A percentile compares a stretch with the other conserved stretches of the same genome.
These are phyloP conservation scores for Bucorvus abyssinicus DNA, from an alignment of 2,797 vertebrate genomes.

Conservation along the genomic window DNA sequence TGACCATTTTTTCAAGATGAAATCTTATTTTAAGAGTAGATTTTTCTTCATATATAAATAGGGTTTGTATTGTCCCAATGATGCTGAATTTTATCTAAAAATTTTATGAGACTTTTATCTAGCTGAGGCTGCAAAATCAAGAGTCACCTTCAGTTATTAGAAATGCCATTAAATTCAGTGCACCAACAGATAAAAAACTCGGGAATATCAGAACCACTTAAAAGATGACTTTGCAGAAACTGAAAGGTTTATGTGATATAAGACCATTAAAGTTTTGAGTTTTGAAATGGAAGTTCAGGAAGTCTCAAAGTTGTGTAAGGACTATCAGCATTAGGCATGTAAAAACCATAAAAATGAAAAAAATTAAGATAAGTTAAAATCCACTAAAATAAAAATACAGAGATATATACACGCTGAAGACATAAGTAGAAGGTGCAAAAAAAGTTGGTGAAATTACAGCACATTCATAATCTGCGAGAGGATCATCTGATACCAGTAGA, in stretches of 20 bases:
- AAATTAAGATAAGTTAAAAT: neutral
- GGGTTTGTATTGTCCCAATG: neutral
- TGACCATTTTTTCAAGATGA: neutral
- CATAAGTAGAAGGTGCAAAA: neutral
- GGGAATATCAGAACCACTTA: neutral
- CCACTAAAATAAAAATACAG: neutral
- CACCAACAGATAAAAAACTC: neutral
- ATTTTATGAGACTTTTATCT: neutral
- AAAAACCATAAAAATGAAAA: neutral
- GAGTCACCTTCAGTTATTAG: neutral
- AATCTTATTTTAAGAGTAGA: neutral
- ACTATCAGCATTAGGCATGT: neutral
- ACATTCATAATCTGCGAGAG: neutral
- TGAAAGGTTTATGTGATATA: neutral
- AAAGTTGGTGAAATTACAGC: neutral
- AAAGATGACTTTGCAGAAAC: neutral
- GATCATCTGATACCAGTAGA: neutral
- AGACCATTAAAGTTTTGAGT: neutral
- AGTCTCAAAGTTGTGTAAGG: neutral
- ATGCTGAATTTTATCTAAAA: neutral
- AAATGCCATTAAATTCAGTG: neutral
- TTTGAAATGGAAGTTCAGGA: neutral
- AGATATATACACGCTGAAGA: neutral
- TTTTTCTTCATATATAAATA: neutral
- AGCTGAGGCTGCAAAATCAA: neutral